Percentiles rank a stretch among this genome's conserved stretches.
phyloP scores from a whole-genome alignment of 2,113 vertebrate genomes.

The Melanotaenia duboulayi region DNA sequence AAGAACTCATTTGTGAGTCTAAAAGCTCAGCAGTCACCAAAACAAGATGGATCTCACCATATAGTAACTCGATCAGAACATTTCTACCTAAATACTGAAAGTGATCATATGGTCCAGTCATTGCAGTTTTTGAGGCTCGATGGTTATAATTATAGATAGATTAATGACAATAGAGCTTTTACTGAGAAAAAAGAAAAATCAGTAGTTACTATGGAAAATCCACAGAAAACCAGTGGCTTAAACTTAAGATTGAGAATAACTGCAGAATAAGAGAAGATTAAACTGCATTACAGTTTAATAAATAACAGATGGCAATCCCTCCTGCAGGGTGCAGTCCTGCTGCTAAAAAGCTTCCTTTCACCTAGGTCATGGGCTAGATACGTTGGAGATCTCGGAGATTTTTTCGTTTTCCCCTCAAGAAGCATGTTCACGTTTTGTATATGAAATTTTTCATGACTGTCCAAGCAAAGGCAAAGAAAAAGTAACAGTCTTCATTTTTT shows the following conservation, averaged over 20 bases:
- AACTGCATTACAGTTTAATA: no score
- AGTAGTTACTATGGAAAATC: conserved; percentile 5
- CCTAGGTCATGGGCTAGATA: no score
- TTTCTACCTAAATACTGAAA: conserved; percentile 3
- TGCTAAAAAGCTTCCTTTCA: no score
- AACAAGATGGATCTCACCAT: background rate
- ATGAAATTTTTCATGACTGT: no score
- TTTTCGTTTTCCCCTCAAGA: no score
- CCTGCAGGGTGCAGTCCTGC: no score
- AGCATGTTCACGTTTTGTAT: no score
- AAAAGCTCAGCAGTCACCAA: conserved; percentile 7
- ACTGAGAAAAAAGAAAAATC: background rate
- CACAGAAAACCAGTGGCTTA: conserved; percentile 14
- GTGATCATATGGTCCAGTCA: background rate
- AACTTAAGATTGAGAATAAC: background rate
- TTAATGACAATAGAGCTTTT: background rate
- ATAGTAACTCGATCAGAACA: background rate
- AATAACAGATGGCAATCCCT: no score
- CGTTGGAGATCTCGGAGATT: no score
- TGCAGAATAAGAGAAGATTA: no score
- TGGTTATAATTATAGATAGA: conserved; percentile 4
- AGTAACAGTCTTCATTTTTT: no score
- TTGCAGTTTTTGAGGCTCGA: background rate
- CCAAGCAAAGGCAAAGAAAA: no score
- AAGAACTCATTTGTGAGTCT: conserved; percentile 35